Percentiles rank a stretch among this genome's conserved stretches.
These are phyloP conservation scores for Drosophila leontia DNA, from an alignment of 1,140 invertebrate species.

Conservation along the genomic window DNA sequence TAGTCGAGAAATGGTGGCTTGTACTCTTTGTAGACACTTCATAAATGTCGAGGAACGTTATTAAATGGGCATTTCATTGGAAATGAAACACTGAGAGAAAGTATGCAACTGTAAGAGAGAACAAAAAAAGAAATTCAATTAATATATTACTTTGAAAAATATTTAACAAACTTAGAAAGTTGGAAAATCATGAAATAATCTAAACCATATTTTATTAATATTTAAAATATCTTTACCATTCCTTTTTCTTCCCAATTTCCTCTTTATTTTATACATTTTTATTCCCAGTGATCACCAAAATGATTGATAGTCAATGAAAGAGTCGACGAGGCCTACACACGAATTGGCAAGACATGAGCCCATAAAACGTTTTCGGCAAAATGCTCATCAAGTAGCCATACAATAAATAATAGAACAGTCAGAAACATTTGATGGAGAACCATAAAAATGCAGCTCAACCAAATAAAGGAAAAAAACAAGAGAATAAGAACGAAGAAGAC, in stretches of 20 bases:
- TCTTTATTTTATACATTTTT: not conserved
- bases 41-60: conserved; percentile 56
- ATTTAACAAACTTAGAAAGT: not conserved
- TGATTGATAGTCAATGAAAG: conserved; percentile 18
- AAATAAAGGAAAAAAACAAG: conserved; percentile 1
- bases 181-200: too few species aligned
- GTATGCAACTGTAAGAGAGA: not conserved
- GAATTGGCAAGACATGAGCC: conserved; percentile 34
- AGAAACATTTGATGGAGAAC: conserved; percentile 36
- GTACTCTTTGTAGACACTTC: conserved; percentile 57
- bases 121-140: not conserved
- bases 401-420: conserved; percentile 73
- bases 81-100: conserved; percentile 50
- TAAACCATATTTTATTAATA: too few species aligned
- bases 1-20: conserved; percentile 17
- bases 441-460: conserved; percentile 55
- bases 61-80: conserved; percentile 59
- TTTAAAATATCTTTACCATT: too few species aligned
- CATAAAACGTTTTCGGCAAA: conserved; percentile 76
- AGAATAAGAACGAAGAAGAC: not conserved
- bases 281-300: not conserved
- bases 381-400: conserved; percentile 74
- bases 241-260: not conserved
- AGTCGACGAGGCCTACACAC: conserved; percentile 21
- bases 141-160: too few species aligned